Evolutionary conservation across 2,888 invertebrate genomes (phyloP).

Genomic region (Cheilosia variabilis): DNA sequence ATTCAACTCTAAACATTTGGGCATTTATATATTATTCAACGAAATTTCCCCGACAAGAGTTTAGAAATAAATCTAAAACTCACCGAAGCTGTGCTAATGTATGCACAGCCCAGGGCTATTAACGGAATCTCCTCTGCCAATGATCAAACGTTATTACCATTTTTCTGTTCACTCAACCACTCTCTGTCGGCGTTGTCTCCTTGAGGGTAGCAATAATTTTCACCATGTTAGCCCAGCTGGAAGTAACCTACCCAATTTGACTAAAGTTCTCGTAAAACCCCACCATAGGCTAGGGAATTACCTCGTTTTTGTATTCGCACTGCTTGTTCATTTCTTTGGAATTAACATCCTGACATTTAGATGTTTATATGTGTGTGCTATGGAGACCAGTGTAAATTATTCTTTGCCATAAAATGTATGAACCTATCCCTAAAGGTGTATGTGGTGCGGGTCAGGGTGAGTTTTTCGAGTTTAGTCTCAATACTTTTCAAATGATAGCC

Average conservation of each 20-base stretch:
- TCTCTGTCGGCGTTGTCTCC: not conserved
- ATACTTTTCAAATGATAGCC: constrained; percentile 35
- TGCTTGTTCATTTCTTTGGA: not conserved
- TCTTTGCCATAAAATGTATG: constrained; percentile 26
- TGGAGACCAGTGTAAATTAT: constrained; percentile 7
- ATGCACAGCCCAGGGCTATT: constrained; percentile 1
- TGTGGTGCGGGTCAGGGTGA: not conserved
- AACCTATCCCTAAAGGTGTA: constrained; percentile 1
- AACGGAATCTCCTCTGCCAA: not conserved
- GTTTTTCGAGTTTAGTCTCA: constrained; percentile 53
- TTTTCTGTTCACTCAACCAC: not conserved
- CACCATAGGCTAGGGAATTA: constrained; percentile 15
- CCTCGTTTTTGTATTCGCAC: not conserved
- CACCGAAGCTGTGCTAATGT: constrained; percentile 9
- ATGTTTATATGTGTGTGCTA: not conserved
- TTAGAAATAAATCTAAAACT: not conserved
- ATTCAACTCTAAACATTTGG: not conserved
- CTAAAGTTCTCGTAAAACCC: constrained; percentile 15
- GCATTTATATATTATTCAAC: not conserved
- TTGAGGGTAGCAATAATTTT: constrained; percentile 34
- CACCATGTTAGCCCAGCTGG: constrained; percentile 30
- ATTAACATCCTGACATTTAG: constrained; percentile 36
- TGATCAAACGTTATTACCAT: constrained; percentile 16
- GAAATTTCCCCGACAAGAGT: not conserved
- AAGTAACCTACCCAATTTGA: constrained; percentile 35